Percentiles rank a stretch among this genome's conserved stretches.
phyloP scores from a whole-genome alignment of 2,888 invertebrate species.

The Drosophila mimetica region DNA sequence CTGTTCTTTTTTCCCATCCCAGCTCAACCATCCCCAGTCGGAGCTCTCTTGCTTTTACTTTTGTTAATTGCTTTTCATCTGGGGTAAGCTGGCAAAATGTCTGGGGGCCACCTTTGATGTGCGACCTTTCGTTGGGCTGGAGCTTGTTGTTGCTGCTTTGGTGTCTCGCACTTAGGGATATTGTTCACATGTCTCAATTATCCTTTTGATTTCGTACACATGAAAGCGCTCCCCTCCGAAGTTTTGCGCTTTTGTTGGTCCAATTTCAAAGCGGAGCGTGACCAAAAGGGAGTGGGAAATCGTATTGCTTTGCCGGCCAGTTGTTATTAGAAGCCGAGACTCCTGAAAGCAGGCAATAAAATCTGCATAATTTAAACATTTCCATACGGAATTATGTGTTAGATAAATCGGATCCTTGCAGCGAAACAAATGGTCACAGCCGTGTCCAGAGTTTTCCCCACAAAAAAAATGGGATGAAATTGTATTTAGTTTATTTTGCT shows the following conservation, averaged over 20 bases:
- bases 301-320: constrained; percentile 17
- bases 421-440: constrained; percentile 18
- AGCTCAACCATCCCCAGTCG: constrained; percentile 20
- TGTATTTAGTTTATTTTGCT: constrained; percentile 51
- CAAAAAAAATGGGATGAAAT: constrained; percentile 37
- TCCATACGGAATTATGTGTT: constrained; percentile 36
- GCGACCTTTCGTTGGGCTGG: constrained; percentile 35
- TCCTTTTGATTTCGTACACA: constrained; percentile 62
- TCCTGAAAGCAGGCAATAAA: constrained; percentile 15
- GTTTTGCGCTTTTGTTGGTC: constrained; percentile 53
- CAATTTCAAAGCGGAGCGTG: constrained; percentile 60
- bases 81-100: constrained; percentile 27
- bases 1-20: too few species aligned
- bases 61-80: constrained; percentile 75
- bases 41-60: constrained; percentile 39
- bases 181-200: constrained; percentile 79
- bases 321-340: constrained; percentile 25
- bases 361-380: constrained; percentile 48
- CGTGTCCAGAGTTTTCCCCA: too few species aligned
- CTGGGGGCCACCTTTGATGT: constrained; percentile 71
- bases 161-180: constrained; percentile 66
- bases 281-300: not conserved
- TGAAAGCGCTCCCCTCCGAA: constrained; percentile 23
- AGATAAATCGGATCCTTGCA: constrained; percentile 44
- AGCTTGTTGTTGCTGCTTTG: constrained; percentile 31